These are phyloP conservation scores for Drosophila prolongata DNA, from an alignment of 2,888 invertebrate genomes.

Conservation along the genomic window DNA sequence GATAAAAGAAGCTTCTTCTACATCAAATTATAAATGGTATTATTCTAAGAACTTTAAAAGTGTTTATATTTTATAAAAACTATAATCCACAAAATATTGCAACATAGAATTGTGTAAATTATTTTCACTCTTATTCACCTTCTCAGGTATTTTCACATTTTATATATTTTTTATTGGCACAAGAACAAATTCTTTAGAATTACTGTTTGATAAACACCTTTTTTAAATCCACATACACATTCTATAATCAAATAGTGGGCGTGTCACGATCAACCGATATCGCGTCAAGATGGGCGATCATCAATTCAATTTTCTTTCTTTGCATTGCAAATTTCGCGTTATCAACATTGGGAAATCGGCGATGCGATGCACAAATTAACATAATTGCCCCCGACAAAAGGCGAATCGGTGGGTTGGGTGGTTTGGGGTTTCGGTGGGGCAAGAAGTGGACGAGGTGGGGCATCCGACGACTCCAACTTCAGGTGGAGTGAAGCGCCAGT, in stretches of 20 bases:
- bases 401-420: constrained; percentile 9
- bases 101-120: constrained; percentile 33
- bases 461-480: constrained; percentile 17
- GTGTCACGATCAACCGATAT: constrained; percentile 60
- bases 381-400: constrained; percentile 65
- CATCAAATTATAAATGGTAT: too few species aligned
- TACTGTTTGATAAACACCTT: constrained; percentile 12
- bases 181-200: neutral
- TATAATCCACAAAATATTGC: constrained; percentile 34
- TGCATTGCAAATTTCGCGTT: constrained; percentile 76
- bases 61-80: neutral
- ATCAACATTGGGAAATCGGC: constrained; percentile 57
- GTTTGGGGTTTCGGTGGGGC: neutral
- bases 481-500: constrained; percentile 67
- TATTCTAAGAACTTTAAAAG: too few species aligned
- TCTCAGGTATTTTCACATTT: constrained; percentile 34
- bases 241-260: constrained; percentile 67
- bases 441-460: constrained; percentile 15
- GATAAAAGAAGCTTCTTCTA: too few species aligned
- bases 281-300: constrained; percentile 49
- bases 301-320: constrained; percentile 78
- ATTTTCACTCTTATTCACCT: constrained; percentile 6
- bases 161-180: constrained; percentile 11
- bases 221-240: constrained; percentile 20
- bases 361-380: constrained; percentile 70